Percentiles rank a stretch among this genome's conserved stretches.
phyloP scores from a whole-genome alignment of 2,888 invertebrate genomes.

The Ernsta delagoae region DNA sequence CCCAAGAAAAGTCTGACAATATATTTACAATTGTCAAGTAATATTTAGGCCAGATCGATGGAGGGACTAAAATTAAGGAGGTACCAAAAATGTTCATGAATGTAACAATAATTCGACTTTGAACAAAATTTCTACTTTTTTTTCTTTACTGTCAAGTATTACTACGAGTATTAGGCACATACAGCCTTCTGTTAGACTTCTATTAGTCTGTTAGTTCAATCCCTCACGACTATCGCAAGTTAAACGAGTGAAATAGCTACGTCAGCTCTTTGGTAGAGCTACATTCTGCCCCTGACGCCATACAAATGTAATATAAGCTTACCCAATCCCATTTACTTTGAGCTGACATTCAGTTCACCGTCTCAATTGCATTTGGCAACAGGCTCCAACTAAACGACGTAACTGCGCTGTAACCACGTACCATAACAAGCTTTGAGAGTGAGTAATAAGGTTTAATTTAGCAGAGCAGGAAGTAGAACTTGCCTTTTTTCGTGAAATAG shows the following conservation, averaged over 20 bases:
- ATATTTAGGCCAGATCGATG: no score
- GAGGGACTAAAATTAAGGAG: no score
- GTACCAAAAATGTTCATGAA: no score
- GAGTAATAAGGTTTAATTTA: constrained; percentile 30
- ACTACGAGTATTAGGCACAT: no score
- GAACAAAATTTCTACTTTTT: no score
- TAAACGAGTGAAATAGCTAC: constrained; percentile 15
- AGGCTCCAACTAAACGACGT: constrained; percentile 14
- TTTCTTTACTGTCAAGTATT: no score
- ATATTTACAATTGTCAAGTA: no score
- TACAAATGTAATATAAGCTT: constrained; percentile 35
- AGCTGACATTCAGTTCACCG: constrained; percentile 29
- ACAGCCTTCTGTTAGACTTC: no score
- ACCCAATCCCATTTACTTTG: constrained; percentile 29
- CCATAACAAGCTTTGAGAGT: constrained; percentile 3
- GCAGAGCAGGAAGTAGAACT: background rate
- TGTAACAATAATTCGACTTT: no score
- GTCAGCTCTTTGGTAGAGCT: constrained; percentile 4
- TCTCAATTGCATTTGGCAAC: constrained; percentile 31
- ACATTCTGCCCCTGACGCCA: constrained; percentile 11
- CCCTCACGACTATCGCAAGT: background rate
- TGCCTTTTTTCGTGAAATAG: constrained; percentile 36
- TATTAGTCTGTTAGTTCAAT: no score
- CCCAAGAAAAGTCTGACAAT: no score
- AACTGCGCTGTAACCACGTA: background rate